A percentile compares a stretch with the other conserved stretches of the same genome.
These are phyloP conservation scores for Blomia tropicalis DNA, from an alignment of 2,888 invertebrate genomes.

Conservation along the genomic window DNA sequence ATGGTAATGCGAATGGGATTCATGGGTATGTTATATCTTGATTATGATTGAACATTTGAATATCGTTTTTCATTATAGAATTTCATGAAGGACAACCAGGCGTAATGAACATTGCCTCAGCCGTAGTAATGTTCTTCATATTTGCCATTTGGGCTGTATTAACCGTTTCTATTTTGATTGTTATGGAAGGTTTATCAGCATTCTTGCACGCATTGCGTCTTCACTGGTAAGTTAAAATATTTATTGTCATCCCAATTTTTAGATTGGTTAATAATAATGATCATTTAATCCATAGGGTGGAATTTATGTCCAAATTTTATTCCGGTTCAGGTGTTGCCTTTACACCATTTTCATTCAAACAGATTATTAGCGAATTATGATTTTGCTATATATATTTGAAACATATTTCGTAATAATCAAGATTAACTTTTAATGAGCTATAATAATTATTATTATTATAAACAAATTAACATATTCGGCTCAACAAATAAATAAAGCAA, in stretches of 20 bases:
- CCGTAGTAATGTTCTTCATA: slow-evolving; percentile 61
- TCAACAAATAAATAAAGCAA: too few relatives aligned
- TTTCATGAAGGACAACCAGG: slow-evolving; percentile 4
- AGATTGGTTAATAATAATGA: not conserved
- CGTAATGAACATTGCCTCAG: slow-evolving; percentile 48
- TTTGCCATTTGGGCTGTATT: slow-evolving; percentile 85
- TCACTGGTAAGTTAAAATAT: slow-evolving; percentile 51
- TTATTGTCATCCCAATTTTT: not conserved
- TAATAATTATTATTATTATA: too few relatives aligned
- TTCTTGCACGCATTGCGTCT: slow-evolving; percentile 93
- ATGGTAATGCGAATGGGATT: slow-evolving; percentile 32
- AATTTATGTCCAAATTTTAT: slow-evolving; percentile 98
- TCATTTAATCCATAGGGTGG: slow-evolving; percentile 44
- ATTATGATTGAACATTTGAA: not conserved
- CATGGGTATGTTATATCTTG: slow-evolving; percentile 10
- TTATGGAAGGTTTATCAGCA: slow-evolving; percentile 98
- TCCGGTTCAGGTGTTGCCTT: slow-evolving; percentile 74
- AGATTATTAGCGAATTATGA: not conserved
- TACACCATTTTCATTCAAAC: slow-evolving; percentile 73
- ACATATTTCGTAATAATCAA: too few relatives aligned
- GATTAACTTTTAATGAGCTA: too few relatives aligned
- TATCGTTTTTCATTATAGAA: not conserved
- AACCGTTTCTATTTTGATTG: slow-evolving; percentile 81
- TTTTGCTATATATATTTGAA: too few relatives aligned
- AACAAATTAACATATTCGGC: too few relatives aligned